These are phyloP conservation scores for Brachyistius frenatus DNA, from an alignment of 2,113 vertebrate genomes.

Conservation along the genomic window DNA sequence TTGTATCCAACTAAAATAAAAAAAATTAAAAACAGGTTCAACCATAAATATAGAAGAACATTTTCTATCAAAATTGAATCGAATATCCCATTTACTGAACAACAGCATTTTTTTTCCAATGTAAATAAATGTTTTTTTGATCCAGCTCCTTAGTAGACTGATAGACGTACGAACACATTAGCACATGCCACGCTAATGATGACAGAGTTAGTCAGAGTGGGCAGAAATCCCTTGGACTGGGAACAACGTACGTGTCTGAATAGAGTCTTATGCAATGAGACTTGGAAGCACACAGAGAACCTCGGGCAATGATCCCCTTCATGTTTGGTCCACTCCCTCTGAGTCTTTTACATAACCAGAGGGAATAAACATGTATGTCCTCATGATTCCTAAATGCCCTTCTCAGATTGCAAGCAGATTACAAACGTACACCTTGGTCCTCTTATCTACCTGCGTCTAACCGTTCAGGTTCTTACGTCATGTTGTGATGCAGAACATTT, in stretches of 20 bases:
- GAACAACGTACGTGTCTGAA: conserved; percentile 51
- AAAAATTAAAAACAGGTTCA: no score
- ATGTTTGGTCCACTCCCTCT: conserved; percentile 54
- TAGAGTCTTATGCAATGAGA: conserved; percentile 71
- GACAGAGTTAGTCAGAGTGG: conserved; percentile 28
- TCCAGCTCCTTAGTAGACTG: no score
- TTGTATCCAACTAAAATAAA: no score
- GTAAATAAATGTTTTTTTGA: no score
- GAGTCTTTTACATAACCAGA: conserved; percentile 71
- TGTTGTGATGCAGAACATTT: neutral
- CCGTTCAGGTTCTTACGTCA: neutral
- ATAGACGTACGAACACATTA: neutral
- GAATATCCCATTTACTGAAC: no score
- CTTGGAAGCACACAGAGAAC: conserved; percentile 52
- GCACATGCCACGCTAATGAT: conserved; percentile 11
- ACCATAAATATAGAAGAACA: no score
- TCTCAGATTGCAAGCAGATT: conserved; percentile 41
- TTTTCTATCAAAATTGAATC: no score
- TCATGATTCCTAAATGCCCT: conserved; percentile 51
- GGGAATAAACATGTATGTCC: conserved; percentile 43
- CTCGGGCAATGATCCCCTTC: conserved; percentile 53
- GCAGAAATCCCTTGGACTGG: conserved; percentile 38
- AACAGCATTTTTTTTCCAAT: no score
- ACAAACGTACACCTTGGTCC: neutral
- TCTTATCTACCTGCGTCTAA: neutral